Evolutionary conservation across 2,888 invertebrate species (phyloP), one percentile per base, ranked within the genome.

Genomic region (Asteroscopus sphinx): DNA sequence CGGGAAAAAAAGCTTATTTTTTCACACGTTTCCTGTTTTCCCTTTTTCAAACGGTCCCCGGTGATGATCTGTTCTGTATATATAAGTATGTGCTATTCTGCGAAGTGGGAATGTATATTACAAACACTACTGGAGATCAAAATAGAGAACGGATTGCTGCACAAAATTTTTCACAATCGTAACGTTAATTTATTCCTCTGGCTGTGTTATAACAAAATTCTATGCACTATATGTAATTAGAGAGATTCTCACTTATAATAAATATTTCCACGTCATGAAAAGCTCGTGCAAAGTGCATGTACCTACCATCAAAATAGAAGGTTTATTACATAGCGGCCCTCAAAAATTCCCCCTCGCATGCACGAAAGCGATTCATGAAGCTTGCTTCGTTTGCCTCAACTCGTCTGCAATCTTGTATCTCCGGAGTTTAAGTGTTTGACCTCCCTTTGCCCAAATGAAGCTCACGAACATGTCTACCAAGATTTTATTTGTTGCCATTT

Each of bases 381-480:
- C 87, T 89, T 85, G 91, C 89, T 91, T 90, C 89, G 88, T 90
- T 90, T 90, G 89, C 88, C 78, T 85, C 86, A 86, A 90, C 89
- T 90, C 87, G 86, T 86, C 86, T 89, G 89, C 89, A 90, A 90
- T 91, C 90, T 91, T 89, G 90, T 91, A 91, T 90, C 90, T 90
- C 88, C 88, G 84, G 85, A 87, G 86, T 90, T 89, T 90, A 91
- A 91, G 90, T 91, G 91, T 91, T 90, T 91, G 89, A 88, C 89
- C 89, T 89, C 87, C 87, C 90, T 89, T 88, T 86, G 88, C 89
- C 90, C 88, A 90, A 91, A 91, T 90, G 90, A 90, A 90, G 86
- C 89, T 87, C 86, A 85, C 87, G 86, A 86, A 88, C 83, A 82
- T 80, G 80, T 80, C 82, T 83, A 79, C 88, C 80, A 85, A 79